These are phyloP conservation scores for Diaprepes abbreviatus DNA, from an alignment of 2,888 invertebrate genomes.

Conservation along the genomic window DNA sequence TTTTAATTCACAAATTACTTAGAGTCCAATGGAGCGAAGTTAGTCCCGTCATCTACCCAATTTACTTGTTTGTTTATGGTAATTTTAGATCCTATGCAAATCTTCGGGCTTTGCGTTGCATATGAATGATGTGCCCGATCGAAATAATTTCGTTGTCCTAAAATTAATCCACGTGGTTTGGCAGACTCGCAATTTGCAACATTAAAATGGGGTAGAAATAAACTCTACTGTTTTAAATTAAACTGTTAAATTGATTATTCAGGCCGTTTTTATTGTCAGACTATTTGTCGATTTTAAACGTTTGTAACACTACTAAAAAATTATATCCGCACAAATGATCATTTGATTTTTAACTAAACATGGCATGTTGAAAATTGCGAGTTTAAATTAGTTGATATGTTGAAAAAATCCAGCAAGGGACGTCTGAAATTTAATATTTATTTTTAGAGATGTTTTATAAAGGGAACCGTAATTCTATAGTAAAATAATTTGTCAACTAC, in stretches of 20 bases:
- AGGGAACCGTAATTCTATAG: too few relatives aligned
- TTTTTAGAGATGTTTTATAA: too few relatives aligned
- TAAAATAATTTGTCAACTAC: too few relatives aligned
- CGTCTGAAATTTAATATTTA: too few relatives aligned
- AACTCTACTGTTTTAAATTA: constrained; percentile 12
- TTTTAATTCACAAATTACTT: constrained; percentile 21
- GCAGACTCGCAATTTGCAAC: constrained; percentile 19
- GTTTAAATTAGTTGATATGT: too few relatives aligned
- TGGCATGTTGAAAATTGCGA: too few relatives aligned
- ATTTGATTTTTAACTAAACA: background rate
- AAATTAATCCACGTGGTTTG: constrained; percentile 22
- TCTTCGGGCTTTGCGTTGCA: constrained; percentile 13
- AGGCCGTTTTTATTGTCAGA: background rate
- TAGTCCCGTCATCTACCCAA: constrained; percentile 19
- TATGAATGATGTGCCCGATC: constrained; percentile 22
- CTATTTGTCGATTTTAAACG: background rate
- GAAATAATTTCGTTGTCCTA: constrained; percentile 21
- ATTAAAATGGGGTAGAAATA: constrained; percentile 15
- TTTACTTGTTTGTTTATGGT: constrained; percentile 23
- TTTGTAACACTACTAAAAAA: background rate
- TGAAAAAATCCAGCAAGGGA: too few relatives aligned
- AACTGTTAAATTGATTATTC: constrained; percentile 5
- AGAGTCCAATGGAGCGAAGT: constrained; percentile 16
- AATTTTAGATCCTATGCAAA: constrained; percentile 20
- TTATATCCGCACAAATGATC: background rate